Evolutionary conservation across 2,797 vertebrate genomes (phyloP).

Genomic region (Podarcis siculus): DNA sequence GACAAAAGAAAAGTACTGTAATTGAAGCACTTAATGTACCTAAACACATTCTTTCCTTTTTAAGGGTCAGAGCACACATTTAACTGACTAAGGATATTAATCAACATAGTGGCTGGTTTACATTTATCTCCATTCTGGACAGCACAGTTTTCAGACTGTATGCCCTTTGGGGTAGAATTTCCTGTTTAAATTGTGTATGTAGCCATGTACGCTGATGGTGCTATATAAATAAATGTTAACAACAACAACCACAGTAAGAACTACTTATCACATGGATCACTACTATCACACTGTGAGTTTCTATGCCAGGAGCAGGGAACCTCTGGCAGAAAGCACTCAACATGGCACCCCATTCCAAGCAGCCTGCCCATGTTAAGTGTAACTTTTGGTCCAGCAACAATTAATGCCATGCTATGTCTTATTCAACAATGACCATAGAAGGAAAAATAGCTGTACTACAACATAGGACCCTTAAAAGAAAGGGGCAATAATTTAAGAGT

Average conservation of each 20-base stretch:
- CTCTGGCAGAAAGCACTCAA: not conserved
- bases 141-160: no score
- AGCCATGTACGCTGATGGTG: no score
- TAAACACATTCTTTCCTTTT: not conserved
- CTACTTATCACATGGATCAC: not conserved
- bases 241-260: not conserved
- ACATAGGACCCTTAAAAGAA: not conserved
- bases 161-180: no score
- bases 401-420: not conserved
- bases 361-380: not conserved
- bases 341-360: not conserved
- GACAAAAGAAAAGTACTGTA: constrained; percentile 15
- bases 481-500: not conserved
- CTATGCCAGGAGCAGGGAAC: not conserved
- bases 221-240: no score
- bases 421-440: not conserved
- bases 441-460: not conserved
- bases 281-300: not conserved
- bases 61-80: not conserved
- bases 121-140: not conserved
- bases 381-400: not conserved
- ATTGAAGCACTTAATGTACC: constrained; percentile 8
- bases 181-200: no score
- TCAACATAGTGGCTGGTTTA: not conserved
- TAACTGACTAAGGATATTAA: not conserved